Percentiles rank a stretch among this genome's conserved stretches.
phyloP scores from a whole-genome alignment of 2,888 invertebrate genomes.

The Phrixothrix hirtus region DNA sequence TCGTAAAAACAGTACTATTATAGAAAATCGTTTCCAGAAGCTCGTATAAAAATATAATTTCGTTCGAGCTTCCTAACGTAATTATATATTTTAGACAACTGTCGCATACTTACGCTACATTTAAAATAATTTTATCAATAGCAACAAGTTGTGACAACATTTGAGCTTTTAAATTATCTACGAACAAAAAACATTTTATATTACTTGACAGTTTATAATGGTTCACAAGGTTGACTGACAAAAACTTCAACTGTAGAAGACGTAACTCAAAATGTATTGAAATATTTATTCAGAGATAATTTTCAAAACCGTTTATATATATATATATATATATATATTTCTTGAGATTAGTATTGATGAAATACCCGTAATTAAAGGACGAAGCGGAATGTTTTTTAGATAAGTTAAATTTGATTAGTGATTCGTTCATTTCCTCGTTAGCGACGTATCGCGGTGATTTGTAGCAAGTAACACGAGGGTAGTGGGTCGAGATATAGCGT shows the following conservation, averaged over 20 bases:
- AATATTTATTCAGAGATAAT: background rate
- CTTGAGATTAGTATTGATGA: too few relatives aligned
- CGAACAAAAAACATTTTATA: too few relatives aligned
- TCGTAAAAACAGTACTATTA: slow-evolving; percentile 22
- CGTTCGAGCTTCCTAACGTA: slow-evolving; percentile 5
- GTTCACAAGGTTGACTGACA: too few relatives aligned
- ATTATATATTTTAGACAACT: background rate
- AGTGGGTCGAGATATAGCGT: slow-evolving; percentile 36
- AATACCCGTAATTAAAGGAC: background rate
- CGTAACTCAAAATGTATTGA: too few relatives aligned
- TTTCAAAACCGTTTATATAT: too few relatives aligned
- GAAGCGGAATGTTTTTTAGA: background rate
- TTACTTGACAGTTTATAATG: too few relatives aligned
- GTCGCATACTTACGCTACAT: background rate
- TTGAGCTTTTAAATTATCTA: too few relatives aligned
- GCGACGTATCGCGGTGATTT: slow-evolving; percentile 35
- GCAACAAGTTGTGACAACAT: slow-evolving; percentile 18
- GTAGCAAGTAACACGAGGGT: slow-evolving; percentile 29
- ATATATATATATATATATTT: too few relatives aligned
- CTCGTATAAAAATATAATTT: too few relatives aligned
- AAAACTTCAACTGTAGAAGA: too few relatives aligned
- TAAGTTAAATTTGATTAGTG: slow-evolving; percentile 30
- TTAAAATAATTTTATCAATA: too few relatives aligned
- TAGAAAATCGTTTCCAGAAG: slow-evolving; percentile 18
- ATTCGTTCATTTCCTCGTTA: slow-evolving; percentile 37